These are phyloP conservation scores for Coluber constrictor DNA, from an alignment of 2,797 vertebrate genomes.

Conservation along the genomic window DNA sequence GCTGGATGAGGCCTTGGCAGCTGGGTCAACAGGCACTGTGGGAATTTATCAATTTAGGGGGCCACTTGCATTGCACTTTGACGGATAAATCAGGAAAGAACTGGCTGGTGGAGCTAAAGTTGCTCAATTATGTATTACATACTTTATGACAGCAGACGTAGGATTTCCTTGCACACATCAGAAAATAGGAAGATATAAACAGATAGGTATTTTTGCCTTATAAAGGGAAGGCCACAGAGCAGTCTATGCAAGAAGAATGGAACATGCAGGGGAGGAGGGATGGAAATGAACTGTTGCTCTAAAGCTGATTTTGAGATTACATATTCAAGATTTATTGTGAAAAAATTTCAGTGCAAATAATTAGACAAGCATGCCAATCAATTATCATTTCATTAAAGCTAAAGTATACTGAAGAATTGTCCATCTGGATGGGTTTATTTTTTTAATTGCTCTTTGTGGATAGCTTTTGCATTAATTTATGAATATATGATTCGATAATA, in stretches of 20 bases:
- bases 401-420: slow-evolving; percentile 62
- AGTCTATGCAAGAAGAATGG: slow-evolving; percentile 44
- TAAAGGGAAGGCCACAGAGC: slow-evolving; percentile 55
- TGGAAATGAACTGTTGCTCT: slow-evolving; percentile 58
- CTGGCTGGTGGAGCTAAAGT: slow-evolving; percentile 77
- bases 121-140: slow-evolving; percentile 74
- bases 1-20: slow-evolving; percentile 95
- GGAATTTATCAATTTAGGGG: slow-evolving; percentile 97
- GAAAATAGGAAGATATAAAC: slow-evolving; percentile 64
- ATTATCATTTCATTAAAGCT: slow-evolving; percentile 39
- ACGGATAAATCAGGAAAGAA: slow-evolving; percentile 76
- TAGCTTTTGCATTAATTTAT: slow-evolving; percentile 13
- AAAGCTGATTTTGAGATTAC: slow-evolving; percentile 60
- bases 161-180: slow-evolving; percentile 58
- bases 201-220: slow-evolving; percentile 54
- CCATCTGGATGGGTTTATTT: slow-evolving; percentile 48
- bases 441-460: slow-evolving; percentile 10
- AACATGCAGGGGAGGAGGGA: background rate
- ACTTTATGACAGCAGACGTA: slow-evolving; percentile 66
- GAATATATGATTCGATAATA: background rate
- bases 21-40: slow-evolving; percentile 99
- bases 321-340: slow-evolving; percentile 60
- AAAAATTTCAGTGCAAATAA: slow-evolving; percentile 55
- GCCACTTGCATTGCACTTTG: slow-evolving; percentile 80
- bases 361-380: slow-evolving; percentile 65